Evolutionary conservation across 2,888 invertebrate species (phyloP).

Genomic region (Cetonia aurata): DNA sequence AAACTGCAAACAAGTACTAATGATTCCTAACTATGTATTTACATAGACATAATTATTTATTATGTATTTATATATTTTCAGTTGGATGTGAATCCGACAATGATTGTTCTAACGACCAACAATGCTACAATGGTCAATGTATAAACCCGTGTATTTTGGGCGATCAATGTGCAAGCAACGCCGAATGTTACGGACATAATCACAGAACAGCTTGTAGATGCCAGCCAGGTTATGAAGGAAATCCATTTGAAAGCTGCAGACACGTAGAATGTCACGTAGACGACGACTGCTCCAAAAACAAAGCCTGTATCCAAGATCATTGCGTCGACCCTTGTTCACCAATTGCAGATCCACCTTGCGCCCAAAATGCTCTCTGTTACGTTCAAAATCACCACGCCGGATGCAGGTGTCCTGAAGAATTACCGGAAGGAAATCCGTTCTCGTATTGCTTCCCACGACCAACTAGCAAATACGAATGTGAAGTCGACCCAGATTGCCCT

Average conservation of each 20-base stretch:
- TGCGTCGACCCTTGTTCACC: conserved; percentile 85
- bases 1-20: conserved; percentile 7
- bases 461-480: conserved; percentile 76
- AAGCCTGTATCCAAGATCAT: conserved; percentile 78
- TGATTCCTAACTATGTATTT: background rate
- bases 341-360: conserved; percentile 79
- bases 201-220: conserved; percentile 87
- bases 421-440: conserved; percentile 84
- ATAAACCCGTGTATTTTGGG: conserved; percentile 83
- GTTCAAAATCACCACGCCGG: conserved; percentile 84
- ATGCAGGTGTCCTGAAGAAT: conserved; percentile 85
- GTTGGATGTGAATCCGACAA: conserved; percentile 87
- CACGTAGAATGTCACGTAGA: conserved; percentile 84
- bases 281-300: conserved; percentile 82
- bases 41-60: no score
- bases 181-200: conserved; percentile 84
- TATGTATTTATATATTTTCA: conserved; percentile 65
- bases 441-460: conserved; percentile 73
- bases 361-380: conserved; percentile 85
- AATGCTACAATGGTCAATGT: conserved; percentile 87
- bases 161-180: conserved; percentile 86
- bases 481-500: conserved; percentile 83
- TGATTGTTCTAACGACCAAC: conserved; percentile 84
- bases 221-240: conserved; percentile 80
- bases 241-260: conserved; percentile 84